Evolutionary conservation across 2,797 vertebrate genomes (phyloP).

Genomic region (Poecilia velifera): DNA sequence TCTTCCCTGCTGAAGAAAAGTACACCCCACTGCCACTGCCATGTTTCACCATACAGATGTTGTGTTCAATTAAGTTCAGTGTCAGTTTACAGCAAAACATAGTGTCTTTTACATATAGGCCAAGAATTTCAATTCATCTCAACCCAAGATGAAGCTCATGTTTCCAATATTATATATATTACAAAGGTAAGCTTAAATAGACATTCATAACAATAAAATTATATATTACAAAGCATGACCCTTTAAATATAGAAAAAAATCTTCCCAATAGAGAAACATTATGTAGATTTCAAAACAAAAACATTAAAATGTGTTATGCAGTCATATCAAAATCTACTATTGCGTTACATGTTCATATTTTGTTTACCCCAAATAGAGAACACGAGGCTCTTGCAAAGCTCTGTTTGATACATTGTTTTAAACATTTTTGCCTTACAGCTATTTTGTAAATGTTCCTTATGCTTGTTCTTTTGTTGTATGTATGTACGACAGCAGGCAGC

Average conservation of each 20-base stretch:
- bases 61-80: background rate
- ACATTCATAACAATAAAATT: background rate
- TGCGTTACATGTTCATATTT: background rate
- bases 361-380: background rate
- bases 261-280: background rate
- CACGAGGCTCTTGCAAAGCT: constrained; percentile 16
- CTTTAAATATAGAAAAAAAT: background rate
- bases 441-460: constrained; percentile 25
- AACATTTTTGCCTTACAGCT: constrained; percentile 16
- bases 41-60: background rate
- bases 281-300: background rate
- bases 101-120: background rate
- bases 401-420: constrained; percentile 16
- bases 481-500: constrained; percentile 18
- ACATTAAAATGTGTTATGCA: background rate
- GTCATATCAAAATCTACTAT: background rate
- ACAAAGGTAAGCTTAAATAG: background rate
- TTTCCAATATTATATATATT: background rate
- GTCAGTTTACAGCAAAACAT: background rate
- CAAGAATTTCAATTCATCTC: background rate
- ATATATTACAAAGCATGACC: background rate
- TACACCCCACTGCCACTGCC: background rate
- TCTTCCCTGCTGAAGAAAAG: background rate
- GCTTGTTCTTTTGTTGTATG: constrained; percentile 28
- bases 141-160: background rate